A percentile compares a stretch with the other conserved stretches of the same genome.
Conservation (phyloP, 2,797 vertebrate genomes). For the Melanotaenia maccullochi region DNA sequence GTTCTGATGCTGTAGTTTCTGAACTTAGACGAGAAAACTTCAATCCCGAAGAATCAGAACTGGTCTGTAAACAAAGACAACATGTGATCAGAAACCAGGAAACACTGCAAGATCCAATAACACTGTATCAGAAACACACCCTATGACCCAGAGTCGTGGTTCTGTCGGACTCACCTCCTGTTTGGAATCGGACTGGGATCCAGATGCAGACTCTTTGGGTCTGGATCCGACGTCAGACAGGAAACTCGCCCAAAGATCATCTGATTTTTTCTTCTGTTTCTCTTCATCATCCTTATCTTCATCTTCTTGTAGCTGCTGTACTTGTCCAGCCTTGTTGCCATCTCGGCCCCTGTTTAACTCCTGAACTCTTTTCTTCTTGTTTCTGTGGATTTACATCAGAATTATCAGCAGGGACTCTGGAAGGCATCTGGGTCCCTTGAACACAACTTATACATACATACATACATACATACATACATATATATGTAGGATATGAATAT, state of each 20-base stretch:
- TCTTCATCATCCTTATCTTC: conserved; percentile 34
- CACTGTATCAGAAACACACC: too few relatives aligned
- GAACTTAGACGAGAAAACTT: conserved; percentile 51
- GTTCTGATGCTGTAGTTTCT: conserved; percentile 63
- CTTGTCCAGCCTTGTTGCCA: conserved; percentile 47
- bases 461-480: too few relatives aligned
- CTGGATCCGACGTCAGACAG: conserved; percentile 92
- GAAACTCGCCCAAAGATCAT: conserved; percentile 97
- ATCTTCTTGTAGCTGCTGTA: conserved; percentile 44
- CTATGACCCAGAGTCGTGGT: too few relatives aligned
- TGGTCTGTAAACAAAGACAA: conserved; percentile 59
- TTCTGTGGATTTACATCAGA: too few relatives aligned
- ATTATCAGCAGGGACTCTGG: too few relatives aligned
- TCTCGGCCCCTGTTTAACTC: conserved; percentile 40
- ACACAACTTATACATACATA: too few relatives aligned
- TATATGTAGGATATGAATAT: too few relatives aligned
- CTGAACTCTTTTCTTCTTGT: too few relatives aligned
- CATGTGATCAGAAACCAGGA: not conserved
- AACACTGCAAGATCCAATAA: too few relatives aligned
- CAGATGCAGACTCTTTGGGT: conserved; percentile 70
- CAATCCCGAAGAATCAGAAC: conserved; percentile 9
- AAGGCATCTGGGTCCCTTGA: too few relatives aligned
- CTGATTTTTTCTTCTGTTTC: conserved; percentile 86
- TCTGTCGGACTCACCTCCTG: conserved; percentile 57
- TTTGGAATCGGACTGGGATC: conserved; percentile 25